Base-by-base conservation (phyloP, 2,888 invertebrate genomes). In the Pyrrhosoma nymphula region DNA sequence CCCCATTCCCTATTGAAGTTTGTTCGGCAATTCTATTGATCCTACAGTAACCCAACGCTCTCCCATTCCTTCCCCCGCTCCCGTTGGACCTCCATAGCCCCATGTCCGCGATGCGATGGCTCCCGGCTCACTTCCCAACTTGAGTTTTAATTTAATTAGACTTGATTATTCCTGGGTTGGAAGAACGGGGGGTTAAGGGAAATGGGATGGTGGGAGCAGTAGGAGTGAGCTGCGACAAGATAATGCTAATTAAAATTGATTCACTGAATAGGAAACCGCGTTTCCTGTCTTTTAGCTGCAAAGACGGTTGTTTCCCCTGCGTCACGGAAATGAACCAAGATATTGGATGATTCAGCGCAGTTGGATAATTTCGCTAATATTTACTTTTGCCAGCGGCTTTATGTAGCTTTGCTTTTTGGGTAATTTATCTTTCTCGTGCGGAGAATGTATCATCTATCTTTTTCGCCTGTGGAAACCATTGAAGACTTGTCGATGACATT, bases 161-260 rank as follows among this genome's bases (percentile, higher is more conserved):
- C n/a, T 47, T 56, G 89, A n/a, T 89, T 89, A 89, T 89, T 56
- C 89, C n/a, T 47, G 8, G n/a, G 56, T 55, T 55, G 89, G 16
- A 30, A 35, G 30, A 82, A 35, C 69, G n/a, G 69, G 26, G 30
- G 35, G 6, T 26, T n/a, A n/a, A n/a, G n/a, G n/a, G n/a, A n/a
- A n/a, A n/a, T 26, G 47, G 47, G 47, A 8, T 4, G 47, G 2
- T 47, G n/a, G n/a, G 69, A n/a, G 35, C 30, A 35, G 82, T 35
- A 35, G 82, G 82, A 89, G 26, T n/a, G 89, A 20, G 89, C 55
- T 55, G 89, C 56, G 89, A 55, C 89, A 89, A 89, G 89, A 56
- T 89, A 89, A 89, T 89, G 89, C 89, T 89, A 89, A 89, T 89
- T 89, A 89, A 89, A 89, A 56, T 89, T 89, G 89, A 89, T 89